Evolutionary conservation across 2,888 invertebrate species (phyloP).

Genomic region (Eumerus sabulonum): DNA sequence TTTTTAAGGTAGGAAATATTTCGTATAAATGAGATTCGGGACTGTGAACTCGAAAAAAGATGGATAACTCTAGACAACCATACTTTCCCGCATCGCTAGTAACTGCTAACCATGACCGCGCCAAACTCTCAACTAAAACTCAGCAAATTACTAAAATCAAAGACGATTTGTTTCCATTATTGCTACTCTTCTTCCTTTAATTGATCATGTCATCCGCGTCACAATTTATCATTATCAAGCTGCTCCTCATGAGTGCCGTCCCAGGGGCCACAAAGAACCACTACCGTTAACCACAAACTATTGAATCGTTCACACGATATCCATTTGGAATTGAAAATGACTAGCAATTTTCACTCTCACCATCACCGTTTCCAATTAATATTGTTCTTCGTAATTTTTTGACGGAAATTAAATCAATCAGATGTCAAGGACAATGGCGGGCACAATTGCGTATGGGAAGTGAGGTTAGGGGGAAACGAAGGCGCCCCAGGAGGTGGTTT

Average conservation of each 20-base stretch:
- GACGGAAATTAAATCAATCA: slow-evolving; percentile 57
- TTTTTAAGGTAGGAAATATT: no score
- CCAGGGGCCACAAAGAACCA: neutral
- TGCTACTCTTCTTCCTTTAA: slow-evolving; percentile 1
- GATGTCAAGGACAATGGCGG: slow-evolving; percentile 31
- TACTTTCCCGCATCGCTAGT: neutral
- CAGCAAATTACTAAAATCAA: no score
- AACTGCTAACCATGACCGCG: no score
- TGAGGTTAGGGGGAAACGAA: slow-evolving; percentile 3
- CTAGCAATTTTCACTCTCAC: slow-evolving; percentile 34
- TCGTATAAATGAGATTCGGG: no score
- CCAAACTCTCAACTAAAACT: no score
- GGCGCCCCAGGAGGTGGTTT: slow-evolving; percentile 40
- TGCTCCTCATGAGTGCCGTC: neutral
- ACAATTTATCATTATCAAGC: slow-evolving; percentile 46
- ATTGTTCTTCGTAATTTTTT: slow-evolving; percentile 53
- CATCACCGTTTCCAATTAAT: slow-evolving; percentile 17
- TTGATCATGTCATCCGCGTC: slow-evolving; percentile 47
- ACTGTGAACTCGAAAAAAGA: no score
- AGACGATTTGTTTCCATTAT: no score
- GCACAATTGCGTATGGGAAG: slow-evolving; percentile 8
- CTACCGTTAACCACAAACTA: slow-evolving; percentile 50
- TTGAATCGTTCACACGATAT: slow-evolving; percentile 47
- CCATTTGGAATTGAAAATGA: slow-evolving; percentile 29
- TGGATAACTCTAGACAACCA: neutral